Conservation (phyloP, 2,113 vertebrate species). For the Ceuthmochares aereus region DNA sequence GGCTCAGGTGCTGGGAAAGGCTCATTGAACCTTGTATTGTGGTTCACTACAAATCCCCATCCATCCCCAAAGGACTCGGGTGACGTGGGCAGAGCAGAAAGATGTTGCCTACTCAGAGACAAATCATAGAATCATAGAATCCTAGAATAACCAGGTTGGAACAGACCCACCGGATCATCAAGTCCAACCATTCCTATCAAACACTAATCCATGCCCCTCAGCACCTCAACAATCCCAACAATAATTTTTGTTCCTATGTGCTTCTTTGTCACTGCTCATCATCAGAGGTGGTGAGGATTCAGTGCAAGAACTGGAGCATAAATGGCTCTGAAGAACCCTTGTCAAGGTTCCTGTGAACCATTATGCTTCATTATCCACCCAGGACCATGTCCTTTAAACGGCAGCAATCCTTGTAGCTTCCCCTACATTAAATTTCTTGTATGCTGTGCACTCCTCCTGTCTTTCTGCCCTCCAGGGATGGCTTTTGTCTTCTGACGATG, state of each 20-base stretch:
- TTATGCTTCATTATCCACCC: neutral
- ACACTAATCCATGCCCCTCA: no score
- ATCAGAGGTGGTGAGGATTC: rapidly evolving
- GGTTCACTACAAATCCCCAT: neutral
- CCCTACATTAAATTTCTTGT: neutral
- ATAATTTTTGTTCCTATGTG: neutral
- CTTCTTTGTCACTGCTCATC: neutral
- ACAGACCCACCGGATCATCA: no score
- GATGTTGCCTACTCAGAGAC: neutral
- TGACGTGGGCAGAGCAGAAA: neutral
- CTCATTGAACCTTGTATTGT: neutral
- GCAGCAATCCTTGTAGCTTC: neutral
- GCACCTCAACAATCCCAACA: no score
- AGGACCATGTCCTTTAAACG: neutral
- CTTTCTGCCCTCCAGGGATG: constrained; percentile 49
- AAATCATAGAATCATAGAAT: no score
- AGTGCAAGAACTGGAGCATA: neutral
- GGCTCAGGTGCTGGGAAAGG: neutral
- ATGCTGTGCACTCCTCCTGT: neutral
- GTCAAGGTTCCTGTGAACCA: neutral
- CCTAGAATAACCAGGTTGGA: no score
- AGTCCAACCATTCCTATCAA: no score
- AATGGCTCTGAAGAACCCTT: neutral
- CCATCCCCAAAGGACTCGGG: neutral
- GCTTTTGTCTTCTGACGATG: constrained; percentile 63